Percentiles rank a stretch among this genome's conserved stretches.
phyloP scores from a whole-genome alignment of 2,888 invertebrate species.

The Andrena trimmerana region DNA sequence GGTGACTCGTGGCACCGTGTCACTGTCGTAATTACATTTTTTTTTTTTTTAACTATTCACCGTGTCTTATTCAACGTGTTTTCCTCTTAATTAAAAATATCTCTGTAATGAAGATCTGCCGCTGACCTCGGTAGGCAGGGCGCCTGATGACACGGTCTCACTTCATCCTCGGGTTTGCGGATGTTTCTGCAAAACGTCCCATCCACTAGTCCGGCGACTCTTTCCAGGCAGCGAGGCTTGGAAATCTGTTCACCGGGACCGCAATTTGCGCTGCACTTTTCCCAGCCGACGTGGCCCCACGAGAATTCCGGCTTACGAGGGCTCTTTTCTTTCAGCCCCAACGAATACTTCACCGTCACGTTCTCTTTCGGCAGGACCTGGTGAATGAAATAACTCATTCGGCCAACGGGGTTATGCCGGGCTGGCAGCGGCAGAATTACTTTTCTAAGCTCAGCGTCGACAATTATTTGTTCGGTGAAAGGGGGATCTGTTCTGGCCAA shows the following conservation, averaged over 20 bases:
- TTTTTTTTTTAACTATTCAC: too few species aligned
- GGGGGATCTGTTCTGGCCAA: not conserved
- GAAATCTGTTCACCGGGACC: conserved; percentile 85
- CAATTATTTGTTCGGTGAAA: conserved; percentile 6
- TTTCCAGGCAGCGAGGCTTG: conserved; percentile 85
- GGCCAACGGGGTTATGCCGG: conserved; percentile 1
- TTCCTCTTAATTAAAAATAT: conserved; percentile 31
- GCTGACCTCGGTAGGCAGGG: conserved; percentile 81
- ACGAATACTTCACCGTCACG: conserved; percentile 73
- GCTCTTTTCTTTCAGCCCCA: conserved; percentile 78
- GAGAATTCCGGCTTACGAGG: conserved; percentile 84
- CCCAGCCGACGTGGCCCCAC: conserved; percentile 86
- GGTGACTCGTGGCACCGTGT: not conserved
- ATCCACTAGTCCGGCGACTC: conserved; percentile 86
- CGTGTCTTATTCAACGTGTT: not conserved
- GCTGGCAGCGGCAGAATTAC: not conserved
- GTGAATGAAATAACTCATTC: conserved; percentile 18
- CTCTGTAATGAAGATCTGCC: conserved; percentile 25
- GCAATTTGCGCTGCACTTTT: conserved; percentile 86
- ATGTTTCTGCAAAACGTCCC: conserved; percentile 79
- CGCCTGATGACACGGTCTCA: conserved; percentile 85
- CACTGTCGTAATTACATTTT: not conserved
- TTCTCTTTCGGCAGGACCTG: conserved; percentile 73
- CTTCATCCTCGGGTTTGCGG: conserved; percentile 81
- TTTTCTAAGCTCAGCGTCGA: not conserved